Base-by-base conservation (phyloP, 2,797 vertebrate genomes). In the Anabas testudineus region DNA sequence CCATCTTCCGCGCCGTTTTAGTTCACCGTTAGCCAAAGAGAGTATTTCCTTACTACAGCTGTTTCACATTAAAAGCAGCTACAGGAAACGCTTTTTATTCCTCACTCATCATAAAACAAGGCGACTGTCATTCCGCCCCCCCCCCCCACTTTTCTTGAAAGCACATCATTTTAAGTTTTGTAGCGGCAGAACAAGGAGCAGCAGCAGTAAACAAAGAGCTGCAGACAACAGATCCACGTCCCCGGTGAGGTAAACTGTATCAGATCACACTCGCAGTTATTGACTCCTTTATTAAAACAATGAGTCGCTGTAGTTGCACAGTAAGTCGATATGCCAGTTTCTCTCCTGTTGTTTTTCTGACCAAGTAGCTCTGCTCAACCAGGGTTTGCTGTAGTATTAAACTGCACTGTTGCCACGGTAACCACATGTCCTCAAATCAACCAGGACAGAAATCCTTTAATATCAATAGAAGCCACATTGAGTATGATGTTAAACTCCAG, bases 301-400 rank as follows among this genome's bases (percentile, higher is more conserved):
- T 9, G 47, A 42, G 41, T 32, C 39, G 41, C 41, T 58, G 47
- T 37, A 19, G 21, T 6, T 41, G 22, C 41, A 43, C 21, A 19
- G 26, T n/a, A 51, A 41, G 42, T n/a, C 21, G 41, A 56, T n/a
- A 51, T 26, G 30, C 26, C 48, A 30, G 45, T 34, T 10, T 8
- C 36, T 19, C 42, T 30, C 7, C 16, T 69, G 63, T 56, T 55
- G 58, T 13, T 10, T 60, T 51, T 65, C 37, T 22, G 16, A 41
- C 18, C 14, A 34, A 43, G 15, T 26, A 37, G 22, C 13, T 36
- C n/a, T 13, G 55, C 54, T 61, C 49, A 22, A 36, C 4, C 5
- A 41, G 15, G 42, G 19, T 58, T 32, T 43, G 43, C 30, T 56
- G 21, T 15, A 6, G 16, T 45, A 61, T 45, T 18, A 49, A 63